Evolutionary conservation across 2,797 vertebrate genomes (phyloP).

Genomic region (Argyrosomus regius): DNA sequence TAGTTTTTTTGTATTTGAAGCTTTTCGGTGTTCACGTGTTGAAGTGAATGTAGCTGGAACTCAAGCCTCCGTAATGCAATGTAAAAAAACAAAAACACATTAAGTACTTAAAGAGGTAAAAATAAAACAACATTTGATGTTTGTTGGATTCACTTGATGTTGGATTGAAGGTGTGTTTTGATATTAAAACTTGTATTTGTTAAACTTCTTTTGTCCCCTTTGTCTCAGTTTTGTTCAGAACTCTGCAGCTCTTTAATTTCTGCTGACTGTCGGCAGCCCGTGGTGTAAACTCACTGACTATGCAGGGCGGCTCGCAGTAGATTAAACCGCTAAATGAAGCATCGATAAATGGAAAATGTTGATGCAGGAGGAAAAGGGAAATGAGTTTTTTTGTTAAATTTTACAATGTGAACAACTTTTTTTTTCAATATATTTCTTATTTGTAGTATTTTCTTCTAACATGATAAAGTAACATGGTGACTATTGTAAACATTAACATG

Average conservation of each 20-base stretch:
- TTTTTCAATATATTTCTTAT: no score
- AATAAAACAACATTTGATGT: background rate
- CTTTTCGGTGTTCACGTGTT: background rate
- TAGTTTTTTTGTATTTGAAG: background rate
- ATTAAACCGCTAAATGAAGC: background rate
- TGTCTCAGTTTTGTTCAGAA: background rate
- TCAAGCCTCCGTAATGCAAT: background rate
- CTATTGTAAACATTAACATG: no score
- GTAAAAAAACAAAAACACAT: background rate
- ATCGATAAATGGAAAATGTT: background rate
- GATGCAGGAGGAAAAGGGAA: no score
- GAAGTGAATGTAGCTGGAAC: background rate
- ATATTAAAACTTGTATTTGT: conserved; percentile 49
- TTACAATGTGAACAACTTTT: background rate
- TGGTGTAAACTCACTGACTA: background rate
- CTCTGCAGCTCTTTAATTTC: background rate
- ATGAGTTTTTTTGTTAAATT: background rate
- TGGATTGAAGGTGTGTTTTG: conserved; percentile 37
- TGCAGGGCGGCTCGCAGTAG: no score
- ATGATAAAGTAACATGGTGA: no score
- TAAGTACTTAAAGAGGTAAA: background rate
- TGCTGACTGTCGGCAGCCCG: background rate
- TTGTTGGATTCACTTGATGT: conserved; percentile 1
- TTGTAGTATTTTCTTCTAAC: no score
- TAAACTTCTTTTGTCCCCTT: accelerated